These are phyloP conservation scores for Centroberyx gerrardi DNA, from an alignment of 2,797 vertebrate species.

Conservation along the genomic window DNA sequence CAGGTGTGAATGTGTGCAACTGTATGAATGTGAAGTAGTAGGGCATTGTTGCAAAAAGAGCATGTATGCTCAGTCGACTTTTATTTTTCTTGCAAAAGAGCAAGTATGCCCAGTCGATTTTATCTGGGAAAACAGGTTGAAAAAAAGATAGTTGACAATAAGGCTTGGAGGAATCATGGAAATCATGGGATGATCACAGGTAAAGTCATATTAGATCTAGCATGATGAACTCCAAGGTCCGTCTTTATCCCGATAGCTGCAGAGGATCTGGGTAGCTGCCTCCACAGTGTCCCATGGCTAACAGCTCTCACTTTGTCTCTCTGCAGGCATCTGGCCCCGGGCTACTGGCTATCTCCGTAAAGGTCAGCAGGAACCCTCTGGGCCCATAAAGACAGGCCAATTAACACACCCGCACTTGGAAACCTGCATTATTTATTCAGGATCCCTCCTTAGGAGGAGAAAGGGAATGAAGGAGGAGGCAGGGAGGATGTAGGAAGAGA, in stretches of 20 bases:
- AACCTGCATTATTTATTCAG: constrained; percentile 85
- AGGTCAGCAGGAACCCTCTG: constrained; percentile 80
- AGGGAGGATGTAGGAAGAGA: constrained; percentile 68
- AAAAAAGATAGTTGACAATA: not conserved
- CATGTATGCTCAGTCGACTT: too few species aligned
- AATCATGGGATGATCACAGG: not conserved
- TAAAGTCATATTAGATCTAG: not conserved
- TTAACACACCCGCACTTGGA: constrained; percentile 79
- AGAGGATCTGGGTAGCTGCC: constrained; percentile 25
- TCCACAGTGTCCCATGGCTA: constrained; percentile 38
- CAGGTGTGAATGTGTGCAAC: too few species aligned
- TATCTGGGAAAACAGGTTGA: not conserved
- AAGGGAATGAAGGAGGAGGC: constrained; percentile 65
- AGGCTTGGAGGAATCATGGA: not conserved
- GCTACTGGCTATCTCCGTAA: constrained; percentile 67
- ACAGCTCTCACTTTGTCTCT: constrained; percentile 63
- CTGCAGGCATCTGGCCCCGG: constrained; percentile 63
- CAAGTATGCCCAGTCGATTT: too few species aligned
- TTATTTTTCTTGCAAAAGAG: too few species aligned
- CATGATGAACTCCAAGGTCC: constrained; percentile 11
- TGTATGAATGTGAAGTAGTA: too few species aligned
- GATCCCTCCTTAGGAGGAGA: constrained; percentile 62
- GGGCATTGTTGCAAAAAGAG: too few species aligned
- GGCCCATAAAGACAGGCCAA: constrained; percentile 84
- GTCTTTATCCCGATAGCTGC: constrained; percentile 3